Evolutionary conservation across 2,113 vertebrate species (phyloP).

Genomic region (Xiphophorus maculatus): DNA sequence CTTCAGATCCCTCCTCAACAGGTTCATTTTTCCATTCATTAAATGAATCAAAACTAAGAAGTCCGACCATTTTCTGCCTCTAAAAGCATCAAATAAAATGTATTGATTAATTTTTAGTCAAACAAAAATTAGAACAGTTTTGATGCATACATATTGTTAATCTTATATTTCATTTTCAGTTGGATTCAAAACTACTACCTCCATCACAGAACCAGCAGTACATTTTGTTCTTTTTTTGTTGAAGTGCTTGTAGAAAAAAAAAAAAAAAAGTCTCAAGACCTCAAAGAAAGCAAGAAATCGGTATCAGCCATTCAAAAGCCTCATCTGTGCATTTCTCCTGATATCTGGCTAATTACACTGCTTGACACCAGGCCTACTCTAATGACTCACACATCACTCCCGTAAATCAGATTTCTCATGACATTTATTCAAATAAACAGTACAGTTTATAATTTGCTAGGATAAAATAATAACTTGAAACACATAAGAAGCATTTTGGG

Average conservation of each 20-base stretch:
- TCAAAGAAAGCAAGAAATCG: not conserved
- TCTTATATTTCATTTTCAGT: not conserved
- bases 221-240: not conserved
- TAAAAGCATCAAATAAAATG: not conserved
- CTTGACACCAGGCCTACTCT: slow-evolving; percentile 61
- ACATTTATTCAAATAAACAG: slow-evolving; percentile 84
- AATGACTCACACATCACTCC: slow-evolving; percentile 78
- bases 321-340: not conserved
- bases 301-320: not conserved
- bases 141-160: not conserved
- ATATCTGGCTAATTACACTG: slow-evolving; percentile 55
- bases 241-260: not conserved
- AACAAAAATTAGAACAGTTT: not conserved
- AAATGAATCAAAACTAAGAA: not conserved
- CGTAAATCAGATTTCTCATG: slow-evolving; percentile 77
- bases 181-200: not conserved
- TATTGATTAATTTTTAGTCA: not conserved
- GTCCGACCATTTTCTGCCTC: not conserved
- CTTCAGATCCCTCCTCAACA: no score
- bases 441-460: slow-evolving; percentile 78
- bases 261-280: not conserved
- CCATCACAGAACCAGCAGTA: not conserved
- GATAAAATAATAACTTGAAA: slow-evolving; percentile 78
- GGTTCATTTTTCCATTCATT: not conserved
- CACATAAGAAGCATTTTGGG: slow-evolving; percentile 75